Base-by-base conservation (phyloP, 1,140 invertebrate genomes). In the Drosophila sp. region DNA sequence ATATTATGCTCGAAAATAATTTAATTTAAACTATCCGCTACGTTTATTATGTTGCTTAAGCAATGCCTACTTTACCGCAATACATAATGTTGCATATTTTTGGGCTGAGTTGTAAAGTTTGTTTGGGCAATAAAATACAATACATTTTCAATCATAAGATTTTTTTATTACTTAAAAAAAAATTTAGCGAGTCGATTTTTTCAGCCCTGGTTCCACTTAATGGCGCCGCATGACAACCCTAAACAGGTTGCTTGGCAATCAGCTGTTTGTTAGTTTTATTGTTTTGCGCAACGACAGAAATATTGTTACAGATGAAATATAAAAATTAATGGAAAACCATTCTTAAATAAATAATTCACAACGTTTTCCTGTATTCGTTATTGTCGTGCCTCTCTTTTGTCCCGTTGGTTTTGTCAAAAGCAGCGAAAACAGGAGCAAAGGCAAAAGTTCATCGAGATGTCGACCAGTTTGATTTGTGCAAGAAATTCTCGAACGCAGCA, bases 151-250 rank as follows among this genome's bases (percentile, higher is more conserved):
- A n/a, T n/a, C n/a, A n/a, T n/a, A n/a, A n/a, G n/a, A n/a, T n/a
- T n/a, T n/a, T n/a, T n/a, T n/a, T n/a, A n/a, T n/a, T n/a, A n/a
- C n/a, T n/a, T n/a, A n/a, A n/a, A n/a, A n/a, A n/a, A n/a, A n/a
- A n/a, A 38, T 54, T n/a, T n/a, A 2, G 34, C 16, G 18, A 16
- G 4, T 14, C 7, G 6, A 0, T 21, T 50, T 51, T n/a, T 1
- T 29, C 21, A 63, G 41, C 67, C 67, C 67, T 70, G 67, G 67
- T 14, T n/a, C 6, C 21, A 21, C 4, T 2, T 3, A 9, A 5
- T 27, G 0, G 9, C 25, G 27, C 14, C 11, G 25, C 8, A 4
- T 29, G 46, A 21, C 70, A 72, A 36, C 70, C 11, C 70, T 72
- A 45, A 9, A 2, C 11, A 32, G 2, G 40, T 34, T 59, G 7